phyloP scores from a whole-genome alignment of 1,140 invertebrate genomes.

The Lamellibrachia luymesi region DNA sequence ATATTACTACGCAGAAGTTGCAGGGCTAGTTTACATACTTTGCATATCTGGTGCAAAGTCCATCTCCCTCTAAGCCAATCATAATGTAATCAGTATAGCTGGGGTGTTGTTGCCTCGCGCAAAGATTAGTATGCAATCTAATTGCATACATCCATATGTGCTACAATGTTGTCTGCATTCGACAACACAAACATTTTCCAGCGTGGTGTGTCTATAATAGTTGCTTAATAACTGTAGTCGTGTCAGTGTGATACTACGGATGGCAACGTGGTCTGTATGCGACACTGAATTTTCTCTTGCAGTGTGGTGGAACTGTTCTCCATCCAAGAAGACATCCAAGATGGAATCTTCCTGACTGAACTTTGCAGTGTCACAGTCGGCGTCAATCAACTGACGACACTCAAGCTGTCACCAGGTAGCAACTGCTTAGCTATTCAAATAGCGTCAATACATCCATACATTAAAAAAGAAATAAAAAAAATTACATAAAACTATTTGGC shows the following conservation, averaged over 20 bases:
- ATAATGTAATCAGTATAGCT: too few relatives aligned
- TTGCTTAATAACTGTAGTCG: too few relatives aligned
- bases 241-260: not conserved
- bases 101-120: too few relatives aligned
- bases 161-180: too few relatives aligned
- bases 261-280: not conserved
- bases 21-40: too few relatives aligned
- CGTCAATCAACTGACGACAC: slow-evolving; percentile 2
- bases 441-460: not conserved
- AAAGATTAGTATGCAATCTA: too few relatives aligned
- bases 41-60: too few relatives aligned
- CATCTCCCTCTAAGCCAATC: too few relatives aligned
- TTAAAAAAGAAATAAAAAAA: not conserved
- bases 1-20: too few relatives aligned
- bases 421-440: not conserved
- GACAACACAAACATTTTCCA: too few relatives aligned
- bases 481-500: not conserved
- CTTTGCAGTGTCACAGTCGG: not conserved
- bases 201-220: too few relatives aligned
- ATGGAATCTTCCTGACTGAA: not conserved
- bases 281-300: not conserved
- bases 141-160: too few relatives aligned
- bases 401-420: slow-evolving; percentile 8
- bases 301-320: not conserved
- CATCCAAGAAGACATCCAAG: not conserved